Percentiles rank a stretch among this genome's conserved stretches.
Evolutionary conservation across 1,140 invertebrate genomes (phyloP).

Genomic region (Oedothorax gibbosus): DNA sequence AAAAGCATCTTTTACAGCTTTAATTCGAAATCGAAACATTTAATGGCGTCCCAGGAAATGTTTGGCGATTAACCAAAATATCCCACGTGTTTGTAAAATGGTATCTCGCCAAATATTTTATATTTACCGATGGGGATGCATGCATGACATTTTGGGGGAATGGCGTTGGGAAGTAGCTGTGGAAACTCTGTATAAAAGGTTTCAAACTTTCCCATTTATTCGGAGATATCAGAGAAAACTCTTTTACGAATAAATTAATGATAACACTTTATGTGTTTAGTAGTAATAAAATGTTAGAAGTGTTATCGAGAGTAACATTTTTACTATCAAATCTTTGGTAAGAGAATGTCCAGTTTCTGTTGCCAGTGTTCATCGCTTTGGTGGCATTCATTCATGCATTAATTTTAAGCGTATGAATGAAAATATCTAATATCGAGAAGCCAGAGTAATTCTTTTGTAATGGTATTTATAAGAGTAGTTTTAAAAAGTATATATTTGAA

Average conservation of each 20-base stretch:
- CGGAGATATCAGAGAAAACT: constrained; percentile 10
- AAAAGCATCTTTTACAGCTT: not conserved
- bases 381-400: too few species aligned
- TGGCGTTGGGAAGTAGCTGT: not conserved
- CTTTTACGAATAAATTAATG: constrained; percentile 27
- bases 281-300: constrained; percentile 1
- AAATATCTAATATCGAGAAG: too few species aligned
- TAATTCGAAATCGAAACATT: constrained; percentile 5
- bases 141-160: constrained; percentile 15
- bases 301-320: constrained; percentile 15
- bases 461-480: too few species aligned
- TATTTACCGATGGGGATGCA: not conserved
- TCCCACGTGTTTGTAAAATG: constrained; percentile 7
- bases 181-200: constrained; percentile 16
- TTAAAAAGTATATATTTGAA: too few species aligned
- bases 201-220: constrained; percentile 15
- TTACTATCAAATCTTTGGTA: constrained; percentile 22
- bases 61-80: constrained; percentile 7
- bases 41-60: not conserved
- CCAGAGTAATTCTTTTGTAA: too few species aligned
- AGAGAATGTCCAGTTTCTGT: too few species aligned
- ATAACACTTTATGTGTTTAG: constrained; percentile 28
- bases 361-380: too few species aligned
- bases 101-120: constrained; percentile 24
- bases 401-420: too few species aligned